Conservation (phyloP, 2,888 invertebrate species). For the Nephrotoma flavescens region DNA sequence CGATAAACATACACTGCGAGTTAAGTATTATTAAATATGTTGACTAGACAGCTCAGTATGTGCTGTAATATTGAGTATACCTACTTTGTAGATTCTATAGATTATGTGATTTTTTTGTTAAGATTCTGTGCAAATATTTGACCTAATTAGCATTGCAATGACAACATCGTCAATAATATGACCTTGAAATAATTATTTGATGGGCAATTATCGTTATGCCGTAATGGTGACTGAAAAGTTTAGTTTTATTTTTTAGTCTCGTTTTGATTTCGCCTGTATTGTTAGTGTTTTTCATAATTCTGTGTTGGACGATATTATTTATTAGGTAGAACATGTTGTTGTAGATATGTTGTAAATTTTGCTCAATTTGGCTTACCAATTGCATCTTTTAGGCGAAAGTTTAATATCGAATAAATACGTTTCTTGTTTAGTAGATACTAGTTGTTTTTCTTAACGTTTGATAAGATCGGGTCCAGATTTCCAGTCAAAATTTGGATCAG, state of each 20-base stretch:
- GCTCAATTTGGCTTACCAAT: not conserved
- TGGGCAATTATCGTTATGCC: not conserved
- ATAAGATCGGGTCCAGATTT: no score
- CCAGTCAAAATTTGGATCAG: no score
- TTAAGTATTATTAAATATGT: not conserved
- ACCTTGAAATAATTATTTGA: not conserved
- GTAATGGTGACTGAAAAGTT: not conserved
- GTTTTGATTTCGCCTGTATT: not conserved
- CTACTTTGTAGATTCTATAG: not conserved
- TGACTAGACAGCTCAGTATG: not conserved
- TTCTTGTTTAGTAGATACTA: no score
- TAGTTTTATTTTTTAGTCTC: not conserved
- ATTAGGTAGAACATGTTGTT: not conserved
- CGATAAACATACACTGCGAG: not conserved
- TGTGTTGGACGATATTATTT: not conserved
- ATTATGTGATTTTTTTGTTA: not conserved
- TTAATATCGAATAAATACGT: not conserved
- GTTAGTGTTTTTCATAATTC: not conserved
- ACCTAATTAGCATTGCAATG: not conserved
- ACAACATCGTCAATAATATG: not conserved
- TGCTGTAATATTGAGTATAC: not conserved
- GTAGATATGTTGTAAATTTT: not conserved
- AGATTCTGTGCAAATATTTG: not conserved
- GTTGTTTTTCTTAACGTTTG: no score
- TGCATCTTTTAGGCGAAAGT: not conserved